phyloP scores from a whole-genome alignment of 1,140 invertebrate species.

The Varroa destructor region DNA sequence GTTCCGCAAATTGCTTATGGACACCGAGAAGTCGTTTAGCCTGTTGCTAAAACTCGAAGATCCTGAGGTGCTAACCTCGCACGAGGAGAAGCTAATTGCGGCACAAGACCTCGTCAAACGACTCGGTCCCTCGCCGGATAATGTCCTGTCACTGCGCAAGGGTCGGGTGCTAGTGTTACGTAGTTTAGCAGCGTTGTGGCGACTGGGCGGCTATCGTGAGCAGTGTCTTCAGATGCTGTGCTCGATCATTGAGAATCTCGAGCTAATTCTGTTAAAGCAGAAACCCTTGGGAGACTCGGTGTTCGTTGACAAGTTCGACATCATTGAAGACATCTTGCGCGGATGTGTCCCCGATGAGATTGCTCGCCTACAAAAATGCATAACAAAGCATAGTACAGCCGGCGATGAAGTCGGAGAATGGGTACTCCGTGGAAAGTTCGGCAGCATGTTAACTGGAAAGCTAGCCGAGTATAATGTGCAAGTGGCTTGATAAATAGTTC shows the following conservation, averaged over 20 bases:
- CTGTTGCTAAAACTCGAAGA: slow-evolving; percentile 9
- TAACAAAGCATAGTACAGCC: background rate
- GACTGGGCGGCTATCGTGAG: slow-evolving; percentile 1
- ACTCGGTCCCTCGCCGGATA: slow-evolving; percentile 2
- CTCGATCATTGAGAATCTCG: slow-evolving; percentile 10
- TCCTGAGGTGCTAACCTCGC: background rate
- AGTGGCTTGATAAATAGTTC: no score
- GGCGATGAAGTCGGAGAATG: slow-evolving; percentile 5
- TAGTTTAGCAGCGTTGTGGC: slow-evolving; percentile 21
- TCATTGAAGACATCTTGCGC: slow-evolving; percentile 10
- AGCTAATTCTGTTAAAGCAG: slow-evolving; percentile 15
- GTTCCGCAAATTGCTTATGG: slow-evolving; percentile 21
- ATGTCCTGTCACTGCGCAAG: slow-evolving; percentile 1
- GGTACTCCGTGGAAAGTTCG: slow-evolving; percentile 8
- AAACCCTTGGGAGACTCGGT: background rate
- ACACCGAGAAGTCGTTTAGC: slow-evolving; percentile 6
- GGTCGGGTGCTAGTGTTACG: slow-evolving; percentile 8
- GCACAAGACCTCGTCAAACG: background rate
- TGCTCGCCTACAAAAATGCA: slow-evolving; percentile 8
- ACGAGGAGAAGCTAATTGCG: slow-evolving; percentile 9
- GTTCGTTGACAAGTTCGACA: slow-evolving; percentile 16
- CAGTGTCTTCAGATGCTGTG: background rate
- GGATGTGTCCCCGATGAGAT: slow-evolving; percentile 10
- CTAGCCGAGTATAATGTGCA: background rate
- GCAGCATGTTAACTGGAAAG: slow-evolving; percentile 11